Evolutionary conservation across 1,140 invertebrate species (phyloP).

Genomic region (Pentalonia nigronervosa): DNA sequence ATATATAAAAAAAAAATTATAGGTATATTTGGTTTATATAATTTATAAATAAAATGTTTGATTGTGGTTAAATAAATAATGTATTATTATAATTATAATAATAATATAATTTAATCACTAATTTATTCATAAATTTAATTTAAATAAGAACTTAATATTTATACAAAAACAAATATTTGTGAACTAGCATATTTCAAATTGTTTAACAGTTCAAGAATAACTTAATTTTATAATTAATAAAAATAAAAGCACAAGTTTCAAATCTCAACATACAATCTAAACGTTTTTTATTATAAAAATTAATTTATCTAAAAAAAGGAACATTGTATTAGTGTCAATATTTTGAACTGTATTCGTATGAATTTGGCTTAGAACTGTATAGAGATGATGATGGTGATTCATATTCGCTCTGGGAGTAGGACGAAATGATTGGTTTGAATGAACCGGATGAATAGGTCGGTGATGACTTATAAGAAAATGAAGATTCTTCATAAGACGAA

Average conservation of each 20-base stretch:
- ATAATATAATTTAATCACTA: slow-evolving; percentile 33
- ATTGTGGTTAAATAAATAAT: slow-evolving; percentile 43
- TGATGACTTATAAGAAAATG: slow-evolving; percentile 31
- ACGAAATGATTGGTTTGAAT: slow-evolving; percentile 31
- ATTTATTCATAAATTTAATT: slow-evolving; percentile 21
- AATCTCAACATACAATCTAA: slow-evolving; percentile 22
- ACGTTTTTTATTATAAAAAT: neutral
- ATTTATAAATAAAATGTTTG: slow-evolving; percentile 35
- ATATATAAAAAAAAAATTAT: neutral
- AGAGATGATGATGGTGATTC: slow-evolving; percentile 24
- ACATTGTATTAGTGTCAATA: slow-evolving; percentile 42
- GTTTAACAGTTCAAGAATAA: slow-evolving; percentile 16
- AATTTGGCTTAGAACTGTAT: slow-evolving; percentile 30
- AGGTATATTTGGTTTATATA: neutral
- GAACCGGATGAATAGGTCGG: slow-evolving; percentile 29
- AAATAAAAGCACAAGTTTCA: neutral
- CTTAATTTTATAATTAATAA: neutral
- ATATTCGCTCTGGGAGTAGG: neutral
- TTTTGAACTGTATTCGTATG: slow-evolving; percentile 51
- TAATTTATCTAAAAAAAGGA: slow-evolving; percentile 32
- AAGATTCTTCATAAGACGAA: neutral
- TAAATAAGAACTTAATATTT: slow-evolving; percentile 24
- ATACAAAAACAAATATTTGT: slow-evolving; percentile 26
- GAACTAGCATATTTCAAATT: neutral
- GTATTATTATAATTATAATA: neutral